Evolutionary conservation across 2,797 vertebrate species (phyloP).

Genomic region (Adrianichthys oophorus): DNA sequence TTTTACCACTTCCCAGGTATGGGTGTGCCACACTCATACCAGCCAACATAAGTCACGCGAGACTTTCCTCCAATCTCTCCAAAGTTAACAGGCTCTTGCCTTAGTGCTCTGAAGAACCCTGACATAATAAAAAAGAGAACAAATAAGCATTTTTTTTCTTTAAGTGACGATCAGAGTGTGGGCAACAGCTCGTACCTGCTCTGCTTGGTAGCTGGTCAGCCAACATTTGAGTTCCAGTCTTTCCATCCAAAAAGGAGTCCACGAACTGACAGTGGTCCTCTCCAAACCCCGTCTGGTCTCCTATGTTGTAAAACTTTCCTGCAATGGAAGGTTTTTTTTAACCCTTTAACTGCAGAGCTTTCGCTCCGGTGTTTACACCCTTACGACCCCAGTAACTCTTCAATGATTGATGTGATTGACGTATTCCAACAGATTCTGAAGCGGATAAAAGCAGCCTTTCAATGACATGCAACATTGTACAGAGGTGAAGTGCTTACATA

Average conservation of each 20-base stretch:
- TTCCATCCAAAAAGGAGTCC: constrained; percentile 95
- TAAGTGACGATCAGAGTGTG: neutral
- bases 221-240: constrained; percentile 84
- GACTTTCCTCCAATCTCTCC: constrained; percentile 93
- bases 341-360: neutral
- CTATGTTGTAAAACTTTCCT: constrained; percentile 98
- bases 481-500: too few species aligned
- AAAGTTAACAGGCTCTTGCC: constrained; percentile 93
- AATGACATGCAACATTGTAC: too few species aligned
- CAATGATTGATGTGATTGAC: too few species aligned
- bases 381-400: too few species aligned
- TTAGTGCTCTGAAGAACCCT: constrained; percentile 93
- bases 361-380: too few species aligned
- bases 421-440: too few species aligned
- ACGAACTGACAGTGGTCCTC: constrained; percentile 99
- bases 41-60: constrained; percentile 89
- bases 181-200: constrained; percentile 71
- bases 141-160: neutral
- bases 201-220: constrained; percentile 84
- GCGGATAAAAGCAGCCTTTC: too few species aligned
- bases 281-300: constrained; percentile 92
- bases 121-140: constrained; percentile 15
- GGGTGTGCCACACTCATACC: constrained; percentile 96
- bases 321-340: constrained; percentile 11
- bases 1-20: constrained; percentile 97